These are phyloP conservation scores for Trichomalopsis sarcophagae DNA, from an alignment of 1,140 invertebrate species.

Conservation along the genomic window DNA sequence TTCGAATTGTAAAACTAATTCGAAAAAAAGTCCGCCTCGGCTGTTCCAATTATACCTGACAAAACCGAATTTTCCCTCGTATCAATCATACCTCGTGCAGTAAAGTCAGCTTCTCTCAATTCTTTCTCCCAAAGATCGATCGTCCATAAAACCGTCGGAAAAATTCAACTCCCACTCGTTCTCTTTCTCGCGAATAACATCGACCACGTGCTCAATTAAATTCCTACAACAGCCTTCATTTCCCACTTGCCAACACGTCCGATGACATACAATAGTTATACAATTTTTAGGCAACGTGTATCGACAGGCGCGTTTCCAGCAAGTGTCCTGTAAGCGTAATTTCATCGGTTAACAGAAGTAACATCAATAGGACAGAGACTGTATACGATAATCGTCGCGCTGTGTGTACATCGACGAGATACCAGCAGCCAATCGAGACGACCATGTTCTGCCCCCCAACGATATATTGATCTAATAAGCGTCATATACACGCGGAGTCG, in stretches of 20 bases:
- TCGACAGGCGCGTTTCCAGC: neutral
- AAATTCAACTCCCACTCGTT: no score
- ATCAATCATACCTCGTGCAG: neutral
- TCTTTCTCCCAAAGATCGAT: neutral
- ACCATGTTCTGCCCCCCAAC: neutral
- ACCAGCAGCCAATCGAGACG: neutral
- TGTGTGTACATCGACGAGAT: neutral
- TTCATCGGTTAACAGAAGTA: neutral
- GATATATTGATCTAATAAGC: constrained; percentile 42
- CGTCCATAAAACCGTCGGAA: neutral
- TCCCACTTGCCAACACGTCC: no score
- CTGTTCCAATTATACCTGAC: neutral
- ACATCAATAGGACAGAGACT: neutral
- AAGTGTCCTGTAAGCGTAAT: neutral
- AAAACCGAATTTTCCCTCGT: neutral
- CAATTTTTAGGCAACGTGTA: neutral
- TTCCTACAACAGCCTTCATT: no score
- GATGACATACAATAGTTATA: no score
- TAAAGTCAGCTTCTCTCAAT: neutral
- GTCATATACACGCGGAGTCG: constrained; percentile 10
- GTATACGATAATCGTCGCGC: constrained; percentile 12
- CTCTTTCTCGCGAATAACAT: neutral
- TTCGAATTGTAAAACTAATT: neutral
- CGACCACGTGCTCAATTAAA: no score
- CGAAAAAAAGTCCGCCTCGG: neutral